A percentile compares a stretch with the other conserved stretches of the same genome.
Evolutionary conservation across 2,113 vertebrate species (phyloP).

Genomic region (Pyxicephalus adspersus): DNA sequence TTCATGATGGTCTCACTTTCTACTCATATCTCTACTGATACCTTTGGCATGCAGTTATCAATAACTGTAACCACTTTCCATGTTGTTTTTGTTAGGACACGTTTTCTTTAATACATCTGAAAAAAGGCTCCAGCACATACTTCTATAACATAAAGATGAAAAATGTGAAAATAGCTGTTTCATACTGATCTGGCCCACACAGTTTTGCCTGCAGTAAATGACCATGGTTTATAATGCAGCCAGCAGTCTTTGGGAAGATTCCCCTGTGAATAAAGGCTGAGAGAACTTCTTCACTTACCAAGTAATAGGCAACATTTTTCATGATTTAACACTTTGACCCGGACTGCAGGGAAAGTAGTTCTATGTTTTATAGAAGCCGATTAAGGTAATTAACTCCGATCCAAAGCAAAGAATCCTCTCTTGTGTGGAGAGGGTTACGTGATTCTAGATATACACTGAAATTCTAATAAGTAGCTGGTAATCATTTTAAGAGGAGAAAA

Average conservation of each 20-base stretch:
- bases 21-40: no score
- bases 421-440: not conserved
- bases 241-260: slow-evolving; percentile 1
- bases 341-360: slow-evolving; percentile 29
- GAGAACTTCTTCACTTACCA: slow-evolving; percentile 42
- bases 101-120: no score
- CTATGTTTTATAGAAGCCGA: slow-evolving; percentile 33
- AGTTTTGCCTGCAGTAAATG: not conserved
- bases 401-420: slow-evolving; percentile 21
- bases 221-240: not conserved
- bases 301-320: slow-evolving; percentile 49
- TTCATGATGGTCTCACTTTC: no score
- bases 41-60: no score
- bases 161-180: no score
- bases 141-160: no score
- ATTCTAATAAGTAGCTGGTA: not conserved
- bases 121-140: no score
- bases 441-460: not conserved
- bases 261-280: slow-evolving; percentile 27
- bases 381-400: slow-evolving; percentile 42
- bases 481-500: no score
- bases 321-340: slow-evolving; percentile 37
- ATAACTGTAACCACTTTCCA: no score
- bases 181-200: not conserved
- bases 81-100: no score